phyloP scores from a whole-genome alignment of 2,888 invertebrate genomes.

The Habrosyne pyritoides region DNA sequence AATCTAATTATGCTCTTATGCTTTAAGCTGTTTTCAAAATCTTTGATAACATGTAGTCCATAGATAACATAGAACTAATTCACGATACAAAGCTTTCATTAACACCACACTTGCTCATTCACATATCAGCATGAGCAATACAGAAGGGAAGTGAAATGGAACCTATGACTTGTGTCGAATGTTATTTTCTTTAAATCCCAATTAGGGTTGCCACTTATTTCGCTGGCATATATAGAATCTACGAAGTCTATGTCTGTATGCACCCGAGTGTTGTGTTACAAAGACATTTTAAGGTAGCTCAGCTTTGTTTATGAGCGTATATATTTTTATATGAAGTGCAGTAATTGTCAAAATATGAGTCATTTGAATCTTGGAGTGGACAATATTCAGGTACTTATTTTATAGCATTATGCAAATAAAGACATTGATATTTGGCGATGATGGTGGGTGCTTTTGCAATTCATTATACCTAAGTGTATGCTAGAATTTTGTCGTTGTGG shows the following conservation, averaged over 20 bases:
- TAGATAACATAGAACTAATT: not conserved
- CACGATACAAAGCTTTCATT: not conserved
- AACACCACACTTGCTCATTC: too few species aligned
- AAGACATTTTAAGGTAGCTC: constrained; percentile 38
- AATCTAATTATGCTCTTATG: too few species aligned
- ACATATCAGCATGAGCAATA: too few species aligned
- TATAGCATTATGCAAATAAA: constrained; percentile 25
- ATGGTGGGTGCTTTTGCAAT: not conserved
- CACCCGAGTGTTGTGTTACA: constrained; percentile 36
- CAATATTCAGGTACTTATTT: constrained; percentile 29
- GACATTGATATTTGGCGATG: constrained; percentile 21
- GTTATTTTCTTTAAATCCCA: not conserved
- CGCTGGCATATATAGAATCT: not conserved
- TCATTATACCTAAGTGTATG: constrained; percentile 20
- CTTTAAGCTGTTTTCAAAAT: not conserved
- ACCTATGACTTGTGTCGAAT: not conserved
- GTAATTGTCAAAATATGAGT: constrained; percentile 10
- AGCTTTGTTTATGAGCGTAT: constrained; percentile 39
- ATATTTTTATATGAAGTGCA: constrained; percentile 43
- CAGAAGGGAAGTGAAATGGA: not conserved
- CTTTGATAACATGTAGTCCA: too few species aligned
- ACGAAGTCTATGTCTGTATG: constrained; percentile 13
- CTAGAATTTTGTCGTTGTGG: constrained; percentile 29
- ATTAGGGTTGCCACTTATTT: not conserved
- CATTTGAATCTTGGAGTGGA: constrained; percentile 8